phyloP scores from a whole-genome alignment of 1,140 invertebrate species.

The Orius laevigatus region DNA sequence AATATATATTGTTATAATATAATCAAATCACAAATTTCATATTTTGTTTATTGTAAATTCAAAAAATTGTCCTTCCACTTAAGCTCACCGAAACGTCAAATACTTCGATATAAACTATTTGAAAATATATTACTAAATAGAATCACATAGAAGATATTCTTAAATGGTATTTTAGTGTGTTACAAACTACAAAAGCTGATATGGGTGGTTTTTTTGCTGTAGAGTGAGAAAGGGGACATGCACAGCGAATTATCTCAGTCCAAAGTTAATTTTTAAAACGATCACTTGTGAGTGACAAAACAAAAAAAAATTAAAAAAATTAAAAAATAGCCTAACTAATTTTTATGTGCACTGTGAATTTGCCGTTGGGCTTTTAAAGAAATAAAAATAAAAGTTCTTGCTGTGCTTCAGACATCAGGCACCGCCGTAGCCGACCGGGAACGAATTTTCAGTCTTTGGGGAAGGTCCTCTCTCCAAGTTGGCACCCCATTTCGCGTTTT shows the following conservation, averaged over 20 bases:
- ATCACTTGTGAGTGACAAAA: slow-evolving; percentile 1
- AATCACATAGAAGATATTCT: slow-evolving; percentile 14
- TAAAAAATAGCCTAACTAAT: not conserved
- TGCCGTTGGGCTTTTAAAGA: slow-evolving; percentile 2
- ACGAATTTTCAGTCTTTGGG: slow-evolving; percentile 12
- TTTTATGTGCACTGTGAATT: too few species aligned
- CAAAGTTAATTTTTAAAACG: slow-evolving; percentile 1
- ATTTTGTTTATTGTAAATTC: slow-evolving; percentile 10
- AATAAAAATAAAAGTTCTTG: slow-evolving; percentile 3
- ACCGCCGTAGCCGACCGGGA: slow-evolving; percentile 2
- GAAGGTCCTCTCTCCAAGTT: slow-evolving; percentile 9
- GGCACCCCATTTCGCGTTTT: slow-evolving; percentile 7
- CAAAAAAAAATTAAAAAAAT: slow-evolving; percentile 5
- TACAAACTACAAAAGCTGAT: slow-evolving; percentile 16
- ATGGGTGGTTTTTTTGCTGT: slow-evolving; percentile 7
- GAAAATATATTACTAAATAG: slow-evolving; percentile 13
- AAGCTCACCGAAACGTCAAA: slow-evolving; percentile 14
- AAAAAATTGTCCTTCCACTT: slow-evolving; percentile 12
- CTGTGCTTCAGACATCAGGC: slow-evolving; percentile 1
- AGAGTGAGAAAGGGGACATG: not conserved
- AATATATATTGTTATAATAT: slow-evolving; percentile 14
- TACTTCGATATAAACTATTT: slow-evolving; percentile 11
- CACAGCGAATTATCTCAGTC: slow-evolving; percentile 8
- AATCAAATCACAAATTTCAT: slow-evolving; percentile 13
- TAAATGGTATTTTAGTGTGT: slow-evolving; percentile 13